Percentiles rank a stretch among this genome's conserved stretches.
phyloP scores from a whole-genome alignment of 2,888 invertebrate species.

The Hirtodrosophila histrioides region DNA sequence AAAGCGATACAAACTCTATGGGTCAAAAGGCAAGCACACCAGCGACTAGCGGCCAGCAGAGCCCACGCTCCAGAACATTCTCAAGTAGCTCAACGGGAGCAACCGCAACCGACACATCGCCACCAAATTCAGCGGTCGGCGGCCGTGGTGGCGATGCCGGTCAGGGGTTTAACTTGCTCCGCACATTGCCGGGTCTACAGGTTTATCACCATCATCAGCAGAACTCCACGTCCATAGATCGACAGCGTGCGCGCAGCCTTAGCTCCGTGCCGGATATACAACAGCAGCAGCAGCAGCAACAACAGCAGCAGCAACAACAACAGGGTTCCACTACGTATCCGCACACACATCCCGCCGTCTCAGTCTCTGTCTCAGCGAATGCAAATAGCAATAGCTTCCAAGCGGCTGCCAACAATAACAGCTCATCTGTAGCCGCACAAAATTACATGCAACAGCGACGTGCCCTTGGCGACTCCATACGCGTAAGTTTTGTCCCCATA shows the following conservation, averaged over 20 bases:
- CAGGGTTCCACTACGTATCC: constrained; percentile 81
- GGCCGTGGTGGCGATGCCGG: constrained; percentile 59
- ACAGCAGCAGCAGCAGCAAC: constrained; percentile 68
- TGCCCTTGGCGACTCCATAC: constrained; percentile 71
- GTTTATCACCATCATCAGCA: constrained; percentile 85
- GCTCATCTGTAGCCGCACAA: constrained; percentile 64
- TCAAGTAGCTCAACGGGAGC: constrained; percentile 88
- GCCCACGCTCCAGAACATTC: constrained; percentile 90
- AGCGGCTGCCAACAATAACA: constrained; percentile 69
- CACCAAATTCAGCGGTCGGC: constrained; percentile 43
- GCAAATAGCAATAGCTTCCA: constrained; percentile 68
- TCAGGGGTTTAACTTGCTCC: constrained; percentile 88
- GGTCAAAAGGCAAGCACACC: constrained; percentile 94
- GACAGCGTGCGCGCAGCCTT: constrained; percentile 92
- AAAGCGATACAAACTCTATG: constrained; percentile 85
- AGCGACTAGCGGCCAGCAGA: constrained; percentile 87
- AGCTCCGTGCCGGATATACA: constrained; percentile 92
- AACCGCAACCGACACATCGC: constrained; percentile 61
- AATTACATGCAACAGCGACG: constrained; percentile 72
- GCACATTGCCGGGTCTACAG: constrained; percentile 90
- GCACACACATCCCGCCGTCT: constrained; percentile 66
- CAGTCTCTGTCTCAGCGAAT: constrained; percentile 63
- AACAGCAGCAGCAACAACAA: constrained; percentile 41
- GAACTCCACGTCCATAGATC: constrained; percentile 86
- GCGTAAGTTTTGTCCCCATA: constrained; percentile 53